These are phyloP conservation scores for Tenthredo livida DNA, from an alignment of 2,888 invertebrate genomes.

Conservation along the genomic window DNA sequence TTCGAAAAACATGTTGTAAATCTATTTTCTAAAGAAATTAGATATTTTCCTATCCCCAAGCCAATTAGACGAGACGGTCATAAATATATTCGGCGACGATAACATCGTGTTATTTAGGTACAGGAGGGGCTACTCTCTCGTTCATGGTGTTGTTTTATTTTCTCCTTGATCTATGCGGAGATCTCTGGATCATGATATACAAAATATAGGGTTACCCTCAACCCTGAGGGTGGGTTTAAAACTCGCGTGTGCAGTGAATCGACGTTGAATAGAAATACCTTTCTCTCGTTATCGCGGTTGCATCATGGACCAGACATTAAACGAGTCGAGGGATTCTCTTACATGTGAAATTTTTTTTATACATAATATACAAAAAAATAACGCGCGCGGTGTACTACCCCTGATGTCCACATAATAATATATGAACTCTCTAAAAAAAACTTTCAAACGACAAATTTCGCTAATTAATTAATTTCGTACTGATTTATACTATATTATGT, in stretches of 20 bases:
- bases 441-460: neutral
- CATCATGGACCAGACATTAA: conserved; percentile 11
- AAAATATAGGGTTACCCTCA: conserved; percentile 41
- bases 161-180: conserved; percentile 27
- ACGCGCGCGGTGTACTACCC: neutral
- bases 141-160: neutral
- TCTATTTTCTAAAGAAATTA: no score
- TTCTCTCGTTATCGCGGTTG: conserved; percentile 4
- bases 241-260: conserved; percentile 12
- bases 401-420: no score
- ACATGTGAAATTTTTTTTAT: neutral
- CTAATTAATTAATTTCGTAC: neutral
- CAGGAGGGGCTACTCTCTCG: neutral
- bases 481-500: neutral
- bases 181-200: conserved; percentile 28
- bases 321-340: neutral
- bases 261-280: conserved; percentile 23
- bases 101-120: conserved; percentile 2
- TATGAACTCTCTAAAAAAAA: neutral
- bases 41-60: neutral
- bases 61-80: conserved; percentile 42
- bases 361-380: neutral
- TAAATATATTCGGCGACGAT: conserved; percentile 39
- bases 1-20: neutral
- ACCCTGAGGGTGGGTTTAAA: neutral